Evolutionary conservation across 2,888 invertebrate genomes (phyloP).

Genomic region (Nemapogon koenigi): DNA sequence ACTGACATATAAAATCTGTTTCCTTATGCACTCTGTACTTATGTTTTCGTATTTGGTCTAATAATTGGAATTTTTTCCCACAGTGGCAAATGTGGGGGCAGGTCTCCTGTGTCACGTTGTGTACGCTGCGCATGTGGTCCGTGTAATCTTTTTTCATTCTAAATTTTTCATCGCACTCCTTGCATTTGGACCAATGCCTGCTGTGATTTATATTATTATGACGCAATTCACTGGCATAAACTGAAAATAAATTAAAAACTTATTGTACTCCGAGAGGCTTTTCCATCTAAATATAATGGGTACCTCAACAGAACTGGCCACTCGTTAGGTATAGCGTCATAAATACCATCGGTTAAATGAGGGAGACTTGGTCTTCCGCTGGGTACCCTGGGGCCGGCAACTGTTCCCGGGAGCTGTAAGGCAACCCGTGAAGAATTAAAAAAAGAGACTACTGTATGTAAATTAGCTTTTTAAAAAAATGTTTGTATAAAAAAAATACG

Average conservation of each 20-base stretch:
- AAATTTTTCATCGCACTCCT: neutral
- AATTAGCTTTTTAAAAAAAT: too few species aligned
- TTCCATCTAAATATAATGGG: too few species aligned
- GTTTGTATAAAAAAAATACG: too few species aligned
- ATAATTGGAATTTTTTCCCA: neutral
- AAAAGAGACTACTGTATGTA: too few species aligned
- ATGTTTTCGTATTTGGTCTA: neutral
- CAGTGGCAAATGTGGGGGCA: neutral
- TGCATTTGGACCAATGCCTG: neutral
- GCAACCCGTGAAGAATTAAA: too few species aligned
- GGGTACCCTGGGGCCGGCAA: too few species aligned
- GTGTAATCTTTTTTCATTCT: neutral
- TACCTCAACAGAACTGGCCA: too few species aligned
- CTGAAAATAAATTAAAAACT: neutral
- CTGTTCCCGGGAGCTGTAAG: too few species aligned
- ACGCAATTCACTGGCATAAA: neutral
- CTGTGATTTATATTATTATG: neutral
- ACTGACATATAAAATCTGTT: neutral
- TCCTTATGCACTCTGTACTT: conserved; percentile 3
- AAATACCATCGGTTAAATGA: too few species aligned
- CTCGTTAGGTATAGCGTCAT: too few species aligned
- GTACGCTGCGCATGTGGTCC: neutral
- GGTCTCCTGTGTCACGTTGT: neutral
- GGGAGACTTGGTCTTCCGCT: too few species aligned
- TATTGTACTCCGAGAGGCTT: neutral